phyloP scores from a whole-genome alignment of 2,888 invertebrate genomes.

The Orthosia cruda region DNA sequence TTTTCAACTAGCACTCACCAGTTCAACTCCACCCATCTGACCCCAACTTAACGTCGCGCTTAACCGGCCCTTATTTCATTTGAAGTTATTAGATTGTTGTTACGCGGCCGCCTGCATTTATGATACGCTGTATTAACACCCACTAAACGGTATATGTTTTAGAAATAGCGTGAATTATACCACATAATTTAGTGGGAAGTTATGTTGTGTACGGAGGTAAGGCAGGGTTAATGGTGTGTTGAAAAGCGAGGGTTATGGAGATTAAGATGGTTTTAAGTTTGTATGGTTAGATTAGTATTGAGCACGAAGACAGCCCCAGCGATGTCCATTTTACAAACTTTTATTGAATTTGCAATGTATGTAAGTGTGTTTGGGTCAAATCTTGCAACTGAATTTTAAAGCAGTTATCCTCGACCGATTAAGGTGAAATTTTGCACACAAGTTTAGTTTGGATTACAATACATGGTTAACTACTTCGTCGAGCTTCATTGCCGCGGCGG shows the following conservation, averaged over 20 bases:
- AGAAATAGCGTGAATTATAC: constrained; percentile 21
- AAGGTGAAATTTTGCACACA: too few relatives aligned
- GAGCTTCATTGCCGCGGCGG: too few relatives aligned
- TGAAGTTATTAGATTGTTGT: constrained; percentile 61
- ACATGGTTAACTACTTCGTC: too few relatives aligned
- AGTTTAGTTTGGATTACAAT: too few relatives aligned
- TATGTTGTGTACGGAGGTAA: constrained; percentile 21
- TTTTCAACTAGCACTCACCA: not conserved
- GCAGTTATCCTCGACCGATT: too few relatives aligned
- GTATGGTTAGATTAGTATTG: not conserved
- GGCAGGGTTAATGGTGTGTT: not conserved
- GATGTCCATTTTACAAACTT: not conserved
- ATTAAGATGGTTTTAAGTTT: not conserved
- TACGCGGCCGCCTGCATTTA: constrained; percentile 56
- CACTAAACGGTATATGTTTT: constrained; percentile 54
- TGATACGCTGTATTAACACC: constrained; percentile 58
- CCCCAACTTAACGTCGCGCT: constrained; percentile 29
- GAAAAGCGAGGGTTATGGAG: not conserved
- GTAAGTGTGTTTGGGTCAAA: too few relatives aligned
- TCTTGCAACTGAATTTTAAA: too few relatives aligned
- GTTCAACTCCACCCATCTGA: constrained; percentile 14
- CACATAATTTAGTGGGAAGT: constrained; percentile 10
- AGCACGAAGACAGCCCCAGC: not conserved
- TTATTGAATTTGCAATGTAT: too few relatives aligned
- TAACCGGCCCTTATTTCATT: constrained; percentile 61